Evolutionary conservation across 37 sponge, comb jelly and placozoan species (phyloP).

Genomic region (Tethya wilhelma): DNA sequence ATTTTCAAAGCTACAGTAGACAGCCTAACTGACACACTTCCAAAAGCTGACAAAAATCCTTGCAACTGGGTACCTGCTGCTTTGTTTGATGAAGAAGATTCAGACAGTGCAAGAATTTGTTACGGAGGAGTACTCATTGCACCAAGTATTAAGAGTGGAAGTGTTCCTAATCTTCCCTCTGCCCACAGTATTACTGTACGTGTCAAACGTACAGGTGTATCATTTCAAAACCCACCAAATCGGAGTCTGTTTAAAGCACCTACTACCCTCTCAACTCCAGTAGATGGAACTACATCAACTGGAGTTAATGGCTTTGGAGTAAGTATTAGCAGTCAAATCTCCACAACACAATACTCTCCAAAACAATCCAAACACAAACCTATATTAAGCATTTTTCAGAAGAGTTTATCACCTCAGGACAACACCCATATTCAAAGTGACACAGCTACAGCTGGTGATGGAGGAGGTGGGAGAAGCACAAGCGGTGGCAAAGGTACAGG

Average conservation of each 20-base stretch:
- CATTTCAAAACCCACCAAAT: not conserved
- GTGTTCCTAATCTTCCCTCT: not conserved
- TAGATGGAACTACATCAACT: not conserved
- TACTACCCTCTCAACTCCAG: not conserved
- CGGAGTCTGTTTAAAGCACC: not conserved
- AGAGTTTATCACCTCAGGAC: not conserved
- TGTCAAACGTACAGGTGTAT: not conserved
- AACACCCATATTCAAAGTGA: not conserved
- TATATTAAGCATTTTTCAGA: not conserved
- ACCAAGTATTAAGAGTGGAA: constrained; percentile 34
- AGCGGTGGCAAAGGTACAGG: no score
- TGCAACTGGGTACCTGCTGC: constrained; percentile 79
- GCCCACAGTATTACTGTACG: not conserved
- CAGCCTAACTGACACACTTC: not conserved
- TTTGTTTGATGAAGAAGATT: constrained; percentile 11
- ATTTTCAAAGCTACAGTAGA: constrained; percentile 1
- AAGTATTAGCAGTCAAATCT: not conserved
- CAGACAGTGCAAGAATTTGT: not conserved
- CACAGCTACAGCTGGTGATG: not conserved
- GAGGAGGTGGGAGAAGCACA: not conserved
- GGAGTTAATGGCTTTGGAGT: not conserved
- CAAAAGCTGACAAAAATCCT: not conserved
- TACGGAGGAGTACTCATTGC: constrained; percentile 71
- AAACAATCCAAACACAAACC: not conserved
- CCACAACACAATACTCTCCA: not conserved